phyloP scores from a whole-genome alignment of 35 echinoderm and acorn worm species.

The Anneissia japonica region DNA sequence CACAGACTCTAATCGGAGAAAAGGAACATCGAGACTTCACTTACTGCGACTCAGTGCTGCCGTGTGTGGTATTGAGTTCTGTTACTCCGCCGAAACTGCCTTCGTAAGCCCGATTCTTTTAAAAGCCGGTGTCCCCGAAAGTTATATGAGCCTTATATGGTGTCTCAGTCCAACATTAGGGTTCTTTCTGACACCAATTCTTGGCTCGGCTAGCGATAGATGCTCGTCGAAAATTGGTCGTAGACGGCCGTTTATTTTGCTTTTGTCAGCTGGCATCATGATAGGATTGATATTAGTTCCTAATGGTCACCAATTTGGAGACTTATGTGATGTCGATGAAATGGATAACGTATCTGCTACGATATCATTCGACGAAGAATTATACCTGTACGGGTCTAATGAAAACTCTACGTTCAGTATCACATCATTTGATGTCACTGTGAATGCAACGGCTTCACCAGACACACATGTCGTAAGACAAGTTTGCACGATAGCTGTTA shows the following conservation, averaged over 20 bases:
- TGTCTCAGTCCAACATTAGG: conserved; percentile 86
- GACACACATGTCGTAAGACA: conserved; percentile 27
- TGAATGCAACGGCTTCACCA: neutral
- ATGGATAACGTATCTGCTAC: neutral
- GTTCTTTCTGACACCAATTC: conserved; percentile 78
- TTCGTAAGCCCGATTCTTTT: conserved; percentile 88
- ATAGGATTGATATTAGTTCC: conserved; percentile 87
- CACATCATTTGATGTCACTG: neutral
- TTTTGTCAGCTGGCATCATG: conserved; percentile 66
- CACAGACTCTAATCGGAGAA: conserved; percentile 9
- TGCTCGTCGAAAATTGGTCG: conserved; percentile 74
- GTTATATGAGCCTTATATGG: conserved; percentile 97
- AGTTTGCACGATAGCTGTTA: conserved; percentile 59
- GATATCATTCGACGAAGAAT: neutral
- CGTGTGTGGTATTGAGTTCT: conserved; percentile 99
- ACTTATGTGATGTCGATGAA: conserved; percentile 12
- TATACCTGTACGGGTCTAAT: neutral
- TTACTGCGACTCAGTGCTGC: conserved; percentile 71
- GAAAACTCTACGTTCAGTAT: neutral
- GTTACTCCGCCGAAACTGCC: conserved; percentile 95
- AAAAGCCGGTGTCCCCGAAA: conserved; percentile 60
- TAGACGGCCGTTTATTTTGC: conserved; percentile 85
- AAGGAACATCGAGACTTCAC: conserved; percentile 27
- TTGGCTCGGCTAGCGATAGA: conserved; percentile 91
- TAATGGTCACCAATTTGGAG: conserved; percentile 63